Evolutionary conservation across 2,797 vertebrate genomes (phyloP), one percentile per base, ranked within the genome.

Genomic region (Craterocephalus amniculus): DNA sequence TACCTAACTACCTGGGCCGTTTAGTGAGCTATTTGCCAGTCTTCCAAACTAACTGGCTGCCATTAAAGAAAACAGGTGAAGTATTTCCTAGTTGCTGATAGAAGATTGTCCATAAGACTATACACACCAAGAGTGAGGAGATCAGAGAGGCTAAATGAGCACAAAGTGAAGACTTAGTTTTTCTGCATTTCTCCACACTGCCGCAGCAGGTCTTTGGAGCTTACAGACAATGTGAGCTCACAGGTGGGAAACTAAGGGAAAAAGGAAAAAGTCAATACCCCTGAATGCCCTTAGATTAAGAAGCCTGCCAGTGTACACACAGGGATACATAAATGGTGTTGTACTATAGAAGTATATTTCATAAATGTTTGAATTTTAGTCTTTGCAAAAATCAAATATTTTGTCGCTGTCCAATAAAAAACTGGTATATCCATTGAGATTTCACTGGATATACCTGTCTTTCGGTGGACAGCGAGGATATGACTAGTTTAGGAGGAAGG

Each of bases 61-160:
- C 49, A 51, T 67, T 66, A 58, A 34, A 67, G 40, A 35, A 52
- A 52, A 18, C 6, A 55, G 64, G 31, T 35, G 36, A 71, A 43
- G 52, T 29, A 51, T 81, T 70, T 83, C 67, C 67, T 60, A 38
- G 45, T 29, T 31, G 65, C 38, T 32, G 22, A 63, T 64, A n/a
- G 60, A 70, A 74, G 49, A 72, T 76, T 70, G 66, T 78, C 59
- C 8, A 45, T 40, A 60, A 34, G 61, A 79, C 66, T 72, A 29
- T 74, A 58, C 63, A 61, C 58, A 61, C 72, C 34, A 9, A 68
- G 31, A 76, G 70, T 55, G 32, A 16, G 34, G 63, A 82, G 79
- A 88, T 83, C 80, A 87, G 58, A 84, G 65, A 61, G 81, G 56
- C 72, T 76, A 85, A 88, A 80, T 84, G 78, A 73, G 83, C 83